These are phyloP conservation scores for Meles meles DNA, from an alignment of 2,113 vertebrate genomes.

Conservation along the genomic window DNA sequence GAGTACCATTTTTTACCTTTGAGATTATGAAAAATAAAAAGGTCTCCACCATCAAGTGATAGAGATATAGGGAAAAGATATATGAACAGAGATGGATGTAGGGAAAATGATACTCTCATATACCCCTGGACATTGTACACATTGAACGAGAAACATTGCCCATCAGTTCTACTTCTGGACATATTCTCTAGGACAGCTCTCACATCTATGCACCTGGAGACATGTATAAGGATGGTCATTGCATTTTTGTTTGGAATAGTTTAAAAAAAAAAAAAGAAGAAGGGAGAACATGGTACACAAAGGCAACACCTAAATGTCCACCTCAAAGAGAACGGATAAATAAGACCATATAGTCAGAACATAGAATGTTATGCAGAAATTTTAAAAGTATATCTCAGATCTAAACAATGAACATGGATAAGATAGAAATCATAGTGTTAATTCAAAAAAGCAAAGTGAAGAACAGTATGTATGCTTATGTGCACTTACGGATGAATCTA, in stretches of 20 bases:
- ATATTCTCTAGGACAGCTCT: background rate
- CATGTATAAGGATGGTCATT: background rate
- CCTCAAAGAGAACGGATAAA: background rate
- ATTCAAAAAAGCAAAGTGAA: background rate
- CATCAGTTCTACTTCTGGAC: background rate
- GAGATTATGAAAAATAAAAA: background rate
- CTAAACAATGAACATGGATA: background rate
- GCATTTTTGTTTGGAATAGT: background rate
- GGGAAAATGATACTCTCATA: background rate
- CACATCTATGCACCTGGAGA: background rate
- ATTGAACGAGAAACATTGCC: background rate
- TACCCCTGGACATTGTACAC: background rate
- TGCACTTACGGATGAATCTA: background rate
- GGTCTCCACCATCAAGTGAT: background rate
- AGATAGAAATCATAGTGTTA: background rate
- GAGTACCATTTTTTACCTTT: background rate
- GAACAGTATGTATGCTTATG: background rate
- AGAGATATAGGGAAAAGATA: background rate
- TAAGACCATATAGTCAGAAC: background rate
- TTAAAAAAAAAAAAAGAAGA: background rate
- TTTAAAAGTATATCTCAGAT: background rate
- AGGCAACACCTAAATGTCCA: background rate
- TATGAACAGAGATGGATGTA: background rate
- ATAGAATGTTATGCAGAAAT: background rate
- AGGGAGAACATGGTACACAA: background rate